Evolutionary conservation across 1,140 invertebrate genomes (phyloP), one percentile per base, ranked within the genome.

Genomic region (Steinernema khuongi): DNA sequence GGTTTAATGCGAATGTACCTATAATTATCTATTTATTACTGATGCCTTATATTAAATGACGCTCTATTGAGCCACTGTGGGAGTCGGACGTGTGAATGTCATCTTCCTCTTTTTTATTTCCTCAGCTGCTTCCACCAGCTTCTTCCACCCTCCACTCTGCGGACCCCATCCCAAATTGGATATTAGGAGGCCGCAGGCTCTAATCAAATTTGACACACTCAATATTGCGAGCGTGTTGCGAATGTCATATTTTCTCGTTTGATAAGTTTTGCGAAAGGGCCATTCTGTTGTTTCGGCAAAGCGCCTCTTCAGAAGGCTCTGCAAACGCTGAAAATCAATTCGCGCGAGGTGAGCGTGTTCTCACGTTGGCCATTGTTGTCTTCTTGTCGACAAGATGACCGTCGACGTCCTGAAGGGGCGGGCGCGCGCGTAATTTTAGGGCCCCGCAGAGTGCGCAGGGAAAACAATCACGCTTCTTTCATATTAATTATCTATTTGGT

Each of bases 21-120:
- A 69, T 28, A 71, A 44, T 44, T 71, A 22, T 26, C 7, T 71
- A 41, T 71, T 70, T 70, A 69, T n/a, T 31, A 43, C n/a, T 4
- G 11, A 31, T 19, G 30, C 68, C 30, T 73, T n/a, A n/a, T n/a
- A n/a, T n/a, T n/a, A n/a, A n/a, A n/a, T n/a, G n/a, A n/a, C n/a
- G n/a, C n/a, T n/a, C n/a, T n/a, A n/a, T n/a, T n/a, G n/a, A n/a
- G n/a, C n/a, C n/a, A n/a, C n/a, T n/a, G n/a, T n/a, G n/a, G n/a
- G n/a, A n/a, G n/a, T n/a, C n/a, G n/a, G n/a, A n/a, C n/a, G n/a
- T n/a, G n/a, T n/a, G n/a, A n/a, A n/a, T n/a, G n/a, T n/a, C n/a
- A n/a, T n/a, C n/a, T n/a, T n/a, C n/a, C n/a, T n/a, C n/a, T n/a
- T n/a, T n/a, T n/a, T n/a, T n/a, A n/a, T n/a, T n/a, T n/a, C n/a